Conservation (phyloP, 2,113 vertebrate genomes). For the Hylia prasina region DNA sequence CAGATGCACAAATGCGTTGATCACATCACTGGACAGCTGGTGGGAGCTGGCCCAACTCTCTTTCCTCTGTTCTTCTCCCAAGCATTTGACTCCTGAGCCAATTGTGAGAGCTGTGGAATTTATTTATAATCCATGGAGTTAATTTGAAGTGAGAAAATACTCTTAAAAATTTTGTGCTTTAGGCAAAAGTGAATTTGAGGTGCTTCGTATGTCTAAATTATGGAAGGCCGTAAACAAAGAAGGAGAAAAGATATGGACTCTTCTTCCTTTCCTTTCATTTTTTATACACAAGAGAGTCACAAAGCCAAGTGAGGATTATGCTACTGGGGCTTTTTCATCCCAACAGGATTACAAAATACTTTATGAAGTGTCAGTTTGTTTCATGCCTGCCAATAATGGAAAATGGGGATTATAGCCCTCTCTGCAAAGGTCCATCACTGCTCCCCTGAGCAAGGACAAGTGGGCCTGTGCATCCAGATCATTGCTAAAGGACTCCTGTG, state of each 20-base stretch:
- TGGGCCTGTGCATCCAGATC: not conserved
- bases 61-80: conserved; percentile 14
- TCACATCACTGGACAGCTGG: not conserved
- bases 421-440: not conserved
- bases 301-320: not conserved
- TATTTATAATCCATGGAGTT: not conserved
- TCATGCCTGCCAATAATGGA: not conserved
- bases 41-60: not conserved
- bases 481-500: not conserved
- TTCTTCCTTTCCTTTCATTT: not conserved
- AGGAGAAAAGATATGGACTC: not conserved
- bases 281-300: not conserved
- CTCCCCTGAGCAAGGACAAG: not conserved
- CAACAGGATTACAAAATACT: not conserved
- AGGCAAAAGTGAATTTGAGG: not conserved
- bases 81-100: not conserved
- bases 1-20: not conserved
- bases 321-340: not conserved
- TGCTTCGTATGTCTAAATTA: not conserved
- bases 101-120: not conserved
- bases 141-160: not conserved
- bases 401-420: not conserved
- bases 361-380: not conserved
- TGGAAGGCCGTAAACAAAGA: not conserved
- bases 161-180: not conserved